phyloP scores from a whole-genome alignment of 2,888 invertebrate species.

The Tinea trinotella region DNA sequence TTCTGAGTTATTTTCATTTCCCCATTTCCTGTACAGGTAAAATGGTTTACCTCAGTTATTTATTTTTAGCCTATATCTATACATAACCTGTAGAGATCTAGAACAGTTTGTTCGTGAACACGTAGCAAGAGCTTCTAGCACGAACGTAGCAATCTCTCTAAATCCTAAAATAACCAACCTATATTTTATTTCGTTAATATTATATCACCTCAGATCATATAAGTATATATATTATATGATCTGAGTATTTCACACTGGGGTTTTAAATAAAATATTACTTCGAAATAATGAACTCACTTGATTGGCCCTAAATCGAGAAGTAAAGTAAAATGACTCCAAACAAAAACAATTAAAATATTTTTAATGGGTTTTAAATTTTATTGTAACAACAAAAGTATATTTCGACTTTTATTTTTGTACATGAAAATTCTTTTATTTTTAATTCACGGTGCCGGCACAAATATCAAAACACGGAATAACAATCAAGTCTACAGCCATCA shows the following conservation, averaged over 20 bases:
- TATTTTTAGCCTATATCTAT: not conserved
- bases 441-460: not conserved
- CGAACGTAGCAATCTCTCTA: not conserved
- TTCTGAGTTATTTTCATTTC: slow-evolving; percentile 8
- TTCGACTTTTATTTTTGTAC: not conserved
- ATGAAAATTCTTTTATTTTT: slow-evolving; percentile 10
- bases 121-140: not conserved
- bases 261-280: no score
- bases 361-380: not conserved
- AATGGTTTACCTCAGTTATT: slow-evolving; percentile 13
- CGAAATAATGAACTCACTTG: no score
- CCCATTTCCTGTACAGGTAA: slow-evolving; percentile 10
- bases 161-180: not conserved
- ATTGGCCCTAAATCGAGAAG: no score
- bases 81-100: not conserved
- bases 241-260: no score
- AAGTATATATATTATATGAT: no score
- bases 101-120: not conserved
- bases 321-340: no score
- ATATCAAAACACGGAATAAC: slow-evolving; percentile 4
- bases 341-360: no score
- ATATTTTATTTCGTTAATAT: not conserved
- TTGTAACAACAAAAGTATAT: not conserved
- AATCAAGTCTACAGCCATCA: not conserved
- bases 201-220: no score